Evolutionary conservation across 2,113 vertebrate species (phyloP).

Genomic region (Tympanuchus pallidicinctus): DNA sequence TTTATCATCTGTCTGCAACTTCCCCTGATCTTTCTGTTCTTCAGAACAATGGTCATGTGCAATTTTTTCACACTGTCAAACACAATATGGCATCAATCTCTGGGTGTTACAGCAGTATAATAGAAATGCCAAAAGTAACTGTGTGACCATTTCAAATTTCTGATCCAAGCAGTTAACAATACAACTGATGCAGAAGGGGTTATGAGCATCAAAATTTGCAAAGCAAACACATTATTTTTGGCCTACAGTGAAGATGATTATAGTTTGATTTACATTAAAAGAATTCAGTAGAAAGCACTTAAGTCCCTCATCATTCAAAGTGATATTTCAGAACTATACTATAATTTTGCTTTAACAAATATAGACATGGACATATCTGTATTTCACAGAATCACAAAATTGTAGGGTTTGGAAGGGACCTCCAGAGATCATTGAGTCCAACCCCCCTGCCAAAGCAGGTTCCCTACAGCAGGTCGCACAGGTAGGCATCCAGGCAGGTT

Average conservation of each 20-base stretch:
- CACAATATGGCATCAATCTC: not conserved
- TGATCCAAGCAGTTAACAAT: not conserved
- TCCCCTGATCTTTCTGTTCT: not conserved
- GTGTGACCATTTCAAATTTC: not conserved
- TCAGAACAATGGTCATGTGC: not conserved
- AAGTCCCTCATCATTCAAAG: not conserved
- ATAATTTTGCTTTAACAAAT: not conserved
- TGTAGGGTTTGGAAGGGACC: too few relatives aligned
- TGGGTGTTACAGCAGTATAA: not conserved
- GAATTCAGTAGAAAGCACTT: not conserved
- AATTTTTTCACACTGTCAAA: not conserved
- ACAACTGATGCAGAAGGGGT: not conserved
- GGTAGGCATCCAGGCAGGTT: too few relatives aligned
- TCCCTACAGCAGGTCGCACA: too few relatives aligned
- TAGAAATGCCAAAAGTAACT: not conserved
- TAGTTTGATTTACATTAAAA: not conserved
- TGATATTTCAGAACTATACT: not conserved
- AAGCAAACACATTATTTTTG: not conserved
- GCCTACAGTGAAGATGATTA: not conserved
- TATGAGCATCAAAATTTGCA: not conserved
- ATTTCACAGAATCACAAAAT: too few relatives aligned
- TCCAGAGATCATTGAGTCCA: too few relatives aligned
- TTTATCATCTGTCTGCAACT: not conserved
- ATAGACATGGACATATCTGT: not conserved
- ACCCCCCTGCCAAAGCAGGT: too few relatives aligned